Conservation (phyloP, 1,140 invertebrate genomes). For the Heliconius nattereri region DNA sequence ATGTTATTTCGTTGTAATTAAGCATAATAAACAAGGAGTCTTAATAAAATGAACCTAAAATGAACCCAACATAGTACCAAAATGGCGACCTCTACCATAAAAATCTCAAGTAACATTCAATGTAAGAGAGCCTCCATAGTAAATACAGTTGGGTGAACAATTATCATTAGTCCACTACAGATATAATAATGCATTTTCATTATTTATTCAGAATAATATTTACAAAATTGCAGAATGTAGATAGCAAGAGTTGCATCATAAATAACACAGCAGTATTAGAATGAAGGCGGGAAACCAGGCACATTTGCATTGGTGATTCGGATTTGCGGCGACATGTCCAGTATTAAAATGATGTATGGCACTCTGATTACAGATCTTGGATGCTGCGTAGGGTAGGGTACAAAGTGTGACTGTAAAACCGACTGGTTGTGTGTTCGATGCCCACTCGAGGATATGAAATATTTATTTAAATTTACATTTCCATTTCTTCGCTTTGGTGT, state of each 20-base stretch:
- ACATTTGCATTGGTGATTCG: constrained; percentile 77
- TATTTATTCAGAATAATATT: constrained; percentile 75
- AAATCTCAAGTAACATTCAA: not conserved
- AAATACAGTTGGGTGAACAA: constrained; percentile 38
- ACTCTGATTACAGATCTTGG: constrained; percentile 64
- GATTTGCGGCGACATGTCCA: constrained; percentile 73
- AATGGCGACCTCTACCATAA: not conserved
- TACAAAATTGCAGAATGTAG: constrained; percentile 69
- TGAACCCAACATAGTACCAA: not conserved
- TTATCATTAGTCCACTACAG: constrained; percentile 37
- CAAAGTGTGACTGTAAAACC: too few relatives aligned
- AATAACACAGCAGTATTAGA: constrained; percentile 73
- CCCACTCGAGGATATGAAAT: too few relatives aligned
- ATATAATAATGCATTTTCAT: constrained; percentile 63
- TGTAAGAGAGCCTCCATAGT: constrained; percentile 15
- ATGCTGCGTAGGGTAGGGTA: constrained; percentile 25
- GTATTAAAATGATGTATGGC: constrained; percentile 77
- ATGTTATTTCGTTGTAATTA: too few relatives aligned
- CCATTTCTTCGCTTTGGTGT: too few relatives aligned
- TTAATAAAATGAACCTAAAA: not conserved
- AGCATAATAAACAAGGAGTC: not conserved
- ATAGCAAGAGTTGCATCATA: constrained; percentile 70
- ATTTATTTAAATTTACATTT: too few relatives aligned
- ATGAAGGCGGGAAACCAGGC: constrained; percentile 59
- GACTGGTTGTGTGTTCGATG: too few relatives aligned